phyloP scores from a whole-genome alignment of 2,113 vertebrate species.

The Zosterops hypoxanthus region DNA sequence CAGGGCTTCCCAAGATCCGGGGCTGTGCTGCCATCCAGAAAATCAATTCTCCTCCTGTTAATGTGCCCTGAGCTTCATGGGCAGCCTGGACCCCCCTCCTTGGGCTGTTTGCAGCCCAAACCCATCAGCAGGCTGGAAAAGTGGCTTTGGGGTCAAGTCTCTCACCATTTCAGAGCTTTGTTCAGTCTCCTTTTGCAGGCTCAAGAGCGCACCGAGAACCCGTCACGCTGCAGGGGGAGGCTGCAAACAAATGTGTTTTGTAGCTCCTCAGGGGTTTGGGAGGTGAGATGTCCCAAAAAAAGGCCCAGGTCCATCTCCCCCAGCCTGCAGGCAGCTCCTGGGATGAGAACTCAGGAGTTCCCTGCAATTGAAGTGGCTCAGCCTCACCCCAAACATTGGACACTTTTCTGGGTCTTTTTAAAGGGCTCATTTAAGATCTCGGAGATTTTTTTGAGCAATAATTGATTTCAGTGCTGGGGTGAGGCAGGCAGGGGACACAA shows the following conservation, averaged over 20 bases:
- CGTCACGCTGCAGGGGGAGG: not conserved
- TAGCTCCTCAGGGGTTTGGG: not conserved
- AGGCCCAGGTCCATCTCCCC: not conserved
- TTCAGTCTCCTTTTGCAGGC: not conserved
- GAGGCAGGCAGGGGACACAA: not conserved
- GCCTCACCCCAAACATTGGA: not conserved
- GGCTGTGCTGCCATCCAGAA: not conserved
- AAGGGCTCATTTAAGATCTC: not conserved
- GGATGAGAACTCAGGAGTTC: not conserved
- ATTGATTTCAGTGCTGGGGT: not conserved
- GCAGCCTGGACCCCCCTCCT: not conserved
- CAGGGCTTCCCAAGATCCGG: slow-evolving; percentile 19
- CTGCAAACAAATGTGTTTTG: not conserved
- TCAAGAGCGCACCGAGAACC: not conserved
- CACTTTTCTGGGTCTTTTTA: rapidly evolving
- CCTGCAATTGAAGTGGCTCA: not conserved
- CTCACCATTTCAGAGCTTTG: not conserved
- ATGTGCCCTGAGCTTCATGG: not conserved
- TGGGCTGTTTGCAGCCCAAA: not conserved
- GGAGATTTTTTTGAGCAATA: not conserved
- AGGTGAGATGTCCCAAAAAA: not conserved
- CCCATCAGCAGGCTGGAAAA: not conserved
- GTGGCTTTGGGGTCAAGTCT: not conserved
- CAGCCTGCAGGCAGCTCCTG: not conserved
- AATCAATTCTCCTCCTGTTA: not conserved